Conservation (phyloP, 2,797 vertebrate genomes). For the Halcyon chelicuti region DNA sequence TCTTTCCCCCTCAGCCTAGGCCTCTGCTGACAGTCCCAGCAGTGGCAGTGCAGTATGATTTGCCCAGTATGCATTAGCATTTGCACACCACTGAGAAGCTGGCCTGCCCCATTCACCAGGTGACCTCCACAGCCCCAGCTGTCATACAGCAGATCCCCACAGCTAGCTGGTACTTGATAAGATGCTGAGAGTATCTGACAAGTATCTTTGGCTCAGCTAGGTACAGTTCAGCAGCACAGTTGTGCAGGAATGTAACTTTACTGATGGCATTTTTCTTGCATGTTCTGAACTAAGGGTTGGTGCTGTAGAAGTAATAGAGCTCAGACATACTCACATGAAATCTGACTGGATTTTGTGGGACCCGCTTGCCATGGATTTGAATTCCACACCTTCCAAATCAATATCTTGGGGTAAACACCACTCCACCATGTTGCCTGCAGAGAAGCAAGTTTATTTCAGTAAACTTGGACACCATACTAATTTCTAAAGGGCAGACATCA, state of each 20-base stretch:
- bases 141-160: background rate
- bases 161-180: background rate
- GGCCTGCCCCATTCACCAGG: background rate
- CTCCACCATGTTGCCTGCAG: constrained; percentile 95
- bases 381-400: constrained; percentile 95
- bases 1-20: background rate
- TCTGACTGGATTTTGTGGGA: constrained; percentile 96
- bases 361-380: constrained; percentile 98
- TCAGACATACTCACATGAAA: constrained; percentile 89
- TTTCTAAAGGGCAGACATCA: background rate
- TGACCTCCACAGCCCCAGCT: background rate
- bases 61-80: background rate
- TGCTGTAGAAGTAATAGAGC: background rate
- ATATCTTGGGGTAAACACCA: constrained; percentile 97
- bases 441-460: background rate
- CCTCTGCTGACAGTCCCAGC: background rate
- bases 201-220: background rate
- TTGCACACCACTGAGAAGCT: background rate
- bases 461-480: background rate
- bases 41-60: background rate
- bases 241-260: background rate
- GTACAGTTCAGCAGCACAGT: background rate
- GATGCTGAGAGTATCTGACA: background rate
- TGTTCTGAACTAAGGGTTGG: background rate
- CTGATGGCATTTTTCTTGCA: background rate